These are phyloP conservation scores for Ips nitidus DNA, from an alignment of 1,140 invertebrate species.

Conservation along the genomic window DNA sequence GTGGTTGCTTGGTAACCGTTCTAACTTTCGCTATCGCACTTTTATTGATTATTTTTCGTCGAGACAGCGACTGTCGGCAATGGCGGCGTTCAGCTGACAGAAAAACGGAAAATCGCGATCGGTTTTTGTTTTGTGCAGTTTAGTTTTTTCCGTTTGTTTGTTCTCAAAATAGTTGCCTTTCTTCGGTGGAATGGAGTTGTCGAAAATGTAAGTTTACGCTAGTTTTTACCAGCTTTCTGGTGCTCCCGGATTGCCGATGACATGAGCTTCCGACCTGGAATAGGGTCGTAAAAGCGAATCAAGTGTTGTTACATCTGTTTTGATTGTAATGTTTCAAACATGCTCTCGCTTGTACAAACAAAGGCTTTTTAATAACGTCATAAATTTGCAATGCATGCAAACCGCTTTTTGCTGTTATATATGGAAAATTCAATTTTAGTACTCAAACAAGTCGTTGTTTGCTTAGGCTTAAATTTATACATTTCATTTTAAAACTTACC, in stretches of 20 bases:
- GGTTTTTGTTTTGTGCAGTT: conserved; percentile 44
- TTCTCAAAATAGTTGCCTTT: conserved; percentile 4
- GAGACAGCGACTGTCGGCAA: conserved; percentile 49
- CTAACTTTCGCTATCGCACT: conserved; percentile 50
- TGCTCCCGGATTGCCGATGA: neutral
- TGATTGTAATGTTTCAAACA: too few species aligned
- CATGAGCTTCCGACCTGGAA: neutral
- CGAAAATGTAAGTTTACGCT: conserved; percentile 45
- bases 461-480: too few species aligned
- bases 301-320: too few species aligned
- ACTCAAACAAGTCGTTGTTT: too few species aligned
- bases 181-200: conserved; percentile 38
- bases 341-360: too few species aligned
- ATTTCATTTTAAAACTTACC: too few species aligned
- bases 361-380: too few species aligned
- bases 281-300: too few species aligned
- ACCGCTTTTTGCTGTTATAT: too few species aligned
- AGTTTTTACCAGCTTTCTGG: neutral
- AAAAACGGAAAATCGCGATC: conserved; percentile 46
- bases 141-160: conserved; percentile 42
- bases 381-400: too few species aligned
- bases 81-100: conserved; percentile 54
- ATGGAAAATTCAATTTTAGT: too few species aligned
- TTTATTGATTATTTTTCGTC: conserved; percentile 54
- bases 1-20: conserved; percentile 39